Evolutionary conservation across 2,888 invertebrate genomes (phyloP).

Genomic region (Epinotia bilunana): DNA sequence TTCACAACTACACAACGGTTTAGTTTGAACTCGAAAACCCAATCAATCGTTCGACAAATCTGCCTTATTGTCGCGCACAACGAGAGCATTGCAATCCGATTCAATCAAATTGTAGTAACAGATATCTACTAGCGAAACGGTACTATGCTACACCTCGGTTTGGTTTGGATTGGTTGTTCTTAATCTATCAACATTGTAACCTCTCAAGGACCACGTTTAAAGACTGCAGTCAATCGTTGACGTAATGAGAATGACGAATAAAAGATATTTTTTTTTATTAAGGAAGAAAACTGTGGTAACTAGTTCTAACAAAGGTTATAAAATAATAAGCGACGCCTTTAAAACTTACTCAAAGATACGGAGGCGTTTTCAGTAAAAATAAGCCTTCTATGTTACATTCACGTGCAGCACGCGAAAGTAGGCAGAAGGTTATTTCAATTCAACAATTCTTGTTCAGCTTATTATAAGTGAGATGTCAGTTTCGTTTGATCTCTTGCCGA

Average conservation of each 20-base stretch:
- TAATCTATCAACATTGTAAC: too few relatives aligned
- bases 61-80: neutral
- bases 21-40: slow-evolving; percentile 4
- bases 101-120: slow-evolving; percentile 16
- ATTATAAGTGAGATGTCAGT: neutral
- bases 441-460: neutral
- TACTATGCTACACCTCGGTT: neutral
- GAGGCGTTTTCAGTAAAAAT: too few relatives aligned
- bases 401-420: neutral
- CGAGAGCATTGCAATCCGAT: slow-evolving; percentile 8
- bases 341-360: too few relatives aligned
- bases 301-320: too few relatives aligned
- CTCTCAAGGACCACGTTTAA: too few relatives aligned
- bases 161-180: neutral
- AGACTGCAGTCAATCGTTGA: too few relatives aligned
- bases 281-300: too few relatives aligned
- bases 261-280: too few relatives aligned
- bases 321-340: too few relatives aligned
- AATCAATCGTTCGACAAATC: slow-evolving; percentile 20
- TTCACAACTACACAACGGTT: neutral
- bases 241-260: too few relatives aligned
- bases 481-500: neutral
- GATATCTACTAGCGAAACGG: neutral
- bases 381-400: too few relatives aligned
- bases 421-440: neutral